Evolutionary conservation across 1,140 invertebrate species (phyloP).

Genomic region (Wasmannia auropunctata): DNA sequence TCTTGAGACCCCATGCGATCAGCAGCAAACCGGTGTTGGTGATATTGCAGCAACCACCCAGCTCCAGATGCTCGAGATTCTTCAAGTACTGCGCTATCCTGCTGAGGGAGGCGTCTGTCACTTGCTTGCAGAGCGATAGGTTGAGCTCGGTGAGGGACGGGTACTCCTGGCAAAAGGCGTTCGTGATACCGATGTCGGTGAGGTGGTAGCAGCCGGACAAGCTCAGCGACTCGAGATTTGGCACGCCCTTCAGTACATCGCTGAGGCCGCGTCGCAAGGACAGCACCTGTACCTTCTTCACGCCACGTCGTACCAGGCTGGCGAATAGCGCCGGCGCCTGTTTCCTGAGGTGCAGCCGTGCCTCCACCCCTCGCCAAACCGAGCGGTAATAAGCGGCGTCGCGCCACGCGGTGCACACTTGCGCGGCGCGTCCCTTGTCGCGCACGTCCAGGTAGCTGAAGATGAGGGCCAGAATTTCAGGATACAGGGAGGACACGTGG

Average conservation of each 20-base stretch:
- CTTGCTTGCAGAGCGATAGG: slow-evolving; percentile 97
- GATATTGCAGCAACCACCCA: slow-evolving; percentile 96
- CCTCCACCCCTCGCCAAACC: slow-evolving; percentile 97
- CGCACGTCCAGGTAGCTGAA: slow-evolving; percentile 95
- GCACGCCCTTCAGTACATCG: slow-evolving; percentile 94
- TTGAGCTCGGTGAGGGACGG: slow-evolving; percentile 92
- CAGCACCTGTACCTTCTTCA: slow-evolving; percentile 95
- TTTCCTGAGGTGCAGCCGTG: slow-evolving; percentile 94
- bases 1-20: slow-evolving; percentile 94
- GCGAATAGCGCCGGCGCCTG: slow-evolving; percentile 93
- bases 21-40: slow-evolving; percentile 94
- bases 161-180: slow-evolving; percentile 91
- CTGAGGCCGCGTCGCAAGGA: slow-evolving; percentile 93
- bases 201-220: slow-evolving; percentile 97
- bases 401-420: slow-evolving; percentile 95
- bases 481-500: slow-evolving; percentile 95
- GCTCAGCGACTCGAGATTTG: slow-evolving; percentile 94
- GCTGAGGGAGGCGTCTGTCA: slow-evolving; percentile 94
- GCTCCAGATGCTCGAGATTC: slow-evolving; percentile 94
- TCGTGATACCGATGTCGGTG: slow-evolving; percentile 92
- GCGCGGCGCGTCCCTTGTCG: slow-evolving; percentile 95
- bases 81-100: slow-evolving; percentile 94
- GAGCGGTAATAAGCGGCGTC: slow-evolving; percentile 96
- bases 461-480: slow-evolving; percentile 96
- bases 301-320: slow-evolving; percentile 94